Evolutionary conservation across 2,113 vertebrate species (phyloP), one percentile per base, ranked within the genome.

Genomic region (Catharus bicknelli): DNA sequence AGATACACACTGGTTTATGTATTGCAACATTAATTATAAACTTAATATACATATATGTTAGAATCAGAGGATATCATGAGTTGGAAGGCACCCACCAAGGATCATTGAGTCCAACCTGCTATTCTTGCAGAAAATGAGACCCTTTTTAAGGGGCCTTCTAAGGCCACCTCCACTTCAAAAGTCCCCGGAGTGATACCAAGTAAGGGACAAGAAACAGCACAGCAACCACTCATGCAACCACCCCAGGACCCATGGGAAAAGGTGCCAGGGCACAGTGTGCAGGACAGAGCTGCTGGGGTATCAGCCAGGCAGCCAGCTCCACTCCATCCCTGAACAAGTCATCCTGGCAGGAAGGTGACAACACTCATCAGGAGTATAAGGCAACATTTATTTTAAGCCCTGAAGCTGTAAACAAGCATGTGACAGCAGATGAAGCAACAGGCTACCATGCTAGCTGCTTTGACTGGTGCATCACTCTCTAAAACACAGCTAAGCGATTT

Each of bases 361-460:
- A 83, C 66, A 79, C 53, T 2, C 27, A 80, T 55, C 75, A 21
- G 26, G 45, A 45, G 7, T 77, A 67, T 26, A 85, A 73, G 43
- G 59, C 90, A 36, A 63, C 76, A 26, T 48, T 93, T 95, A 94
- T 95, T 96, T 95, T 94, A 93, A 94, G 86, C 55, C 50, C 78
- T 34, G 26, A 23, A 23, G 67, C 38, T 66, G 78, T 91, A 93
- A 96, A 95, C 91, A 94, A 94, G 90, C 75, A 89, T 73, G 85
- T 88, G 93, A 96, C 70, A 83, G 50, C 54, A 21, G 72, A 87
- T 69, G 90, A 94, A 91, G 91, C 54, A 87, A 95, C 16, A 92
- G 23, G n/a, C 74, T 85, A 17, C 26, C 16, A 1, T 11, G 54
- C 58, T 54, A 30, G 58, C 70, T 91, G 84, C 86, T 83, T 89